phyloP scores from a whole-genome alignment of 2,797 vertebrate genomes.

The Sibirionetta formosa region DNA sequence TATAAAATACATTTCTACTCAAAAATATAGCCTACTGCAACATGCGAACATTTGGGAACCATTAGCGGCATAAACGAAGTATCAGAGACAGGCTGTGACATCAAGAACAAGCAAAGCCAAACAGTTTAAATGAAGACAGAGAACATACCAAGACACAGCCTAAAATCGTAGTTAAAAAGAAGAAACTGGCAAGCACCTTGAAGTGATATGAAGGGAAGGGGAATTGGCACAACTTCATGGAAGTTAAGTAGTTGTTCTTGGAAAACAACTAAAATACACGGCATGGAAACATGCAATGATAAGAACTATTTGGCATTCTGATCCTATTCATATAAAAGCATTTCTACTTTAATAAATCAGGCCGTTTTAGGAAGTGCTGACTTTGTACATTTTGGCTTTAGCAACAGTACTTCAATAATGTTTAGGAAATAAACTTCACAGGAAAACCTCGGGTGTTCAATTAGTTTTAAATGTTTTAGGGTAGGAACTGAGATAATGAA shows the following conservation, averaged over 20 bases:
- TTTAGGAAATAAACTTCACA: constrained; percentile 84
- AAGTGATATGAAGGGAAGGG: constrained; percentile 23
- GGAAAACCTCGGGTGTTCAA: constrained; percentile 83
- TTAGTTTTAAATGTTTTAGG: constrained; percentile 83
- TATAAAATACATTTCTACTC: constrained; percentile 23
- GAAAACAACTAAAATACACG: constrained; percentile 68
- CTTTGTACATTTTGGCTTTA: constrained; percentile 81
- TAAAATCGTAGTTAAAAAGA: constrained; percentile 64
- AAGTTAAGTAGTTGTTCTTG: constrained; percentile 62
- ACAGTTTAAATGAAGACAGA: constrained; percentile 65
- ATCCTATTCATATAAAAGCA: constrained; percentile 58
- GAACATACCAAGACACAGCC: constrained; percentile 59
- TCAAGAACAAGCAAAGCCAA: constrained; percentile 35
- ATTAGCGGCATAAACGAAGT: constrained; percentile 63
- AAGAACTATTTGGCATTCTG: constrained; percentile 75
- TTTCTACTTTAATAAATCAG: constrained; percentile 79
- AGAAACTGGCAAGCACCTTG: constrained; percentile 42
- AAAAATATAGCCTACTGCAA: constrained; percentile 8
- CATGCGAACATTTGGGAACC: constrained; percentile 36
- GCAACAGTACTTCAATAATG: constrained; percentile 80
- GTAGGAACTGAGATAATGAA: constrained; percentile 85
- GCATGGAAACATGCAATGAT: constrained; percentile 71
- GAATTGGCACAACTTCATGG: constrained; percentile 53
- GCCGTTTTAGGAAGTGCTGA: constrained; percentile 81
- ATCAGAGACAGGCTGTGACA: constrained; percentile 37